Evolutionary conservation across 2,113 vertebrate species (phyloP).

Genomic region (Pampusana beccarii): DNA sequence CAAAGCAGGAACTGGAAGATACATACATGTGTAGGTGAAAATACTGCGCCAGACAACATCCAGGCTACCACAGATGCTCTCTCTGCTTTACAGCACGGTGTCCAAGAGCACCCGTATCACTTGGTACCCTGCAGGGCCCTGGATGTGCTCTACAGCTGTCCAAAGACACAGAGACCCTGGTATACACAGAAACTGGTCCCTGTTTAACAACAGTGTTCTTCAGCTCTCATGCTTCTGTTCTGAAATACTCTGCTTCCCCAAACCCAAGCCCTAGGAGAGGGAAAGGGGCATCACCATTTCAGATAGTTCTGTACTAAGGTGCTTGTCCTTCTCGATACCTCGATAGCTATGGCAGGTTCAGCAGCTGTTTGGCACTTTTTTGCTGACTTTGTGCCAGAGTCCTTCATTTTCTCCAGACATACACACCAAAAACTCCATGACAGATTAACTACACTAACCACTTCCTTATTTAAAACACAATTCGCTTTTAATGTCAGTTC

Average conservation of each 20-base stretch:
- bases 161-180: background rate
- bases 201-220: background rate
- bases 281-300: background rate
- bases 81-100: background rate
- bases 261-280: background rate
- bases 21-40: background rate
- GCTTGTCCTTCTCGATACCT: background rate
- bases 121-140: background rate
- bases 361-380: background rate
- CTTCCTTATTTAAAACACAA: background rate
- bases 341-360: background rate
- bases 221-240: background rate
- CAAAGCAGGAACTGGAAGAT: constrained; percentile 71
- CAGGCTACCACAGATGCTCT: accelerated
- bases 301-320: background rate
- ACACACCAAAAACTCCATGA: background rate
- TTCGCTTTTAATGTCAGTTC: background rate
- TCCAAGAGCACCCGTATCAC: background rate
- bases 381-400: background rate
- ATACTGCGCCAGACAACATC: background rate
- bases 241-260: background rate
- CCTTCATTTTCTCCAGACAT: background rate
- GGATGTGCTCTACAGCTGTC: background rate
- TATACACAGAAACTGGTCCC: background rate
- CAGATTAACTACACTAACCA: background rate